Evolutionary conservation across 2,888 invertebrate species (phyloP).

Genomic region (Luperina testacea): DNA sequence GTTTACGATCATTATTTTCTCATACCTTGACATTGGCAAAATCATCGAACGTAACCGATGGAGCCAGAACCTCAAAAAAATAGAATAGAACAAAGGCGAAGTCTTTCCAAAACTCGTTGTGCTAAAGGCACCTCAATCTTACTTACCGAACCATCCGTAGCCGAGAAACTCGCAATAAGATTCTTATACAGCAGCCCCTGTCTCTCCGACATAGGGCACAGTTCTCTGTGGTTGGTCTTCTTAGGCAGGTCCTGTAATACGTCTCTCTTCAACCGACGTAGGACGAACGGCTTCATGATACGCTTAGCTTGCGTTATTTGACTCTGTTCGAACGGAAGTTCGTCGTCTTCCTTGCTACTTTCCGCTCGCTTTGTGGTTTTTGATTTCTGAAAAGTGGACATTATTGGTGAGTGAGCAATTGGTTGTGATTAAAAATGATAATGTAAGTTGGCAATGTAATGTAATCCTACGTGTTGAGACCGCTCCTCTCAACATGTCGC

Average conservation of each 20-base stretch:
- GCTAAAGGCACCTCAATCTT: too few species aligned
- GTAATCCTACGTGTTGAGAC: not conserved
- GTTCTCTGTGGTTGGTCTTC: constrained; percentile 93
- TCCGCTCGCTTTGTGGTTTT: constrained; percentile 87
- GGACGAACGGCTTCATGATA: constrained; percentile 98
- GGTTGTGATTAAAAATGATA: not conserved
- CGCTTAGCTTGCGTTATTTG: constrained; percentile 97
- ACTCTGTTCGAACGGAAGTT: constrained; percentile 95
- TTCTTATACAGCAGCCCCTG: constrained; percentile 94
- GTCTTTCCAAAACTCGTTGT: too few species aligned
- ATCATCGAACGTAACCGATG: too few species aligned
- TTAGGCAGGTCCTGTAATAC: constrained; percentile 96
- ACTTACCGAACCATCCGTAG: constrained; percentile 88
- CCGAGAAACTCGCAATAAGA: constrained; percentile 92
- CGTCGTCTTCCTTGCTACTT: constrained; percentile 88
- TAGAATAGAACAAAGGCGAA: too few species aligned
- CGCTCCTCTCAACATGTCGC: too few species aligned
- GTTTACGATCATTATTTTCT: too few species aligned
- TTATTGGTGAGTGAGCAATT: not conserved
- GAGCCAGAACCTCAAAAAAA: too few species aligned
- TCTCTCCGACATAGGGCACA: constrained; percentile 91
- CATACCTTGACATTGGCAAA: too few species aligned
- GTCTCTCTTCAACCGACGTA: constrained; percentile 96
- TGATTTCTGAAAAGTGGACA: constrained; percentile 83
- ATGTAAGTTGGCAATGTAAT: not conserved